These are phyloP conservation scores for Rhagonycha fulva DNA, from an alignment of 2,888 invertebrate species.

Conservation along the genomic window DNA sequence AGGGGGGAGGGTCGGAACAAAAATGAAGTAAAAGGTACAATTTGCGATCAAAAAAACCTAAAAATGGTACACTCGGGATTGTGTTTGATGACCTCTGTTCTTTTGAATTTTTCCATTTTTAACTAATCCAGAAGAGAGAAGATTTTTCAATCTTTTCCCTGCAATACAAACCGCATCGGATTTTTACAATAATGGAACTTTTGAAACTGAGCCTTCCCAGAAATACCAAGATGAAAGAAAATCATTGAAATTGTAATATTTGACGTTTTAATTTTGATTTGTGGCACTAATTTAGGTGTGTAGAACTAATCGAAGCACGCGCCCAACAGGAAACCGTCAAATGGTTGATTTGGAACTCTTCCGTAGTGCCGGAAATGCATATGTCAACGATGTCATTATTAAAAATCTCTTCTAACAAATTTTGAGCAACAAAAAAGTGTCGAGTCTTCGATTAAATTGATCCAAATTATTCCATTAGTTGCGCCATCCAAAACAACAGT, in stretches of 20 bases:
- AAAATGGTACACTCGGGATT: too few species aligned
- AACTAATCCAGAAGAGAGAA: too few species aligned
- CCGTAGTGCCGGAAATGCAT: constrained; percentile 29
- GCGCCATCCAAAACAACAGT: not conserved
- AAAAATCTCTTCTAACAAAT: constrained; percentile 11
- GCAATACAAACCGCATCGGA: not conserved
- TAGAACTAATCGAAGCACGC: constrained; percentile 45
- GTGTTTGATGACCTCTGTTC: too few species aligned
- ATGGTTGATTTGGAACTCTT: constrained; percentile 44
- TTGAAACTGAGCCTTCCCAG: not conserved
- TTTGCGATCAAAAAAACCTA: too few species aligned
- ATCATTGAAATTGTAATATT: not conserved
- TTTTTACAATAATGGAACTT: not conserved
- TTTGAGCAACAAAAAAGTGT: not conserved
- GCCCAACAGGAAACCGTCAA: constrained; percentile 46
- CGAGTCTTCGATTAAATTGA: not conserved
- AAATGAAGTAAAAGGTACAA: too few species aligned
- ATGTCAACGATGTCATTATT: constrained; percentile 24
- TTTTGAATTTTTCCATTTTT: too few species aligned
- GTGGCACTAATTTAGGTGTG: constrained; percentile 22
- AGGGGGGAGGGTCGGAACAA: too few species aligned
- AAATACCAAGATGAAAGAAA: not conserved
- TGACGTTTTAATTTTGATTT: constrained; percentile 20
- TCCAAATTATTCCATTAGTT: not conserved
- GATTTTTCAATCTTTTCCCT: too few species aligned